Base-by-base conservation (phyloP, 37 sponge, comb jelly and placozoan genomes). In the Geodia barretti region DNA sequence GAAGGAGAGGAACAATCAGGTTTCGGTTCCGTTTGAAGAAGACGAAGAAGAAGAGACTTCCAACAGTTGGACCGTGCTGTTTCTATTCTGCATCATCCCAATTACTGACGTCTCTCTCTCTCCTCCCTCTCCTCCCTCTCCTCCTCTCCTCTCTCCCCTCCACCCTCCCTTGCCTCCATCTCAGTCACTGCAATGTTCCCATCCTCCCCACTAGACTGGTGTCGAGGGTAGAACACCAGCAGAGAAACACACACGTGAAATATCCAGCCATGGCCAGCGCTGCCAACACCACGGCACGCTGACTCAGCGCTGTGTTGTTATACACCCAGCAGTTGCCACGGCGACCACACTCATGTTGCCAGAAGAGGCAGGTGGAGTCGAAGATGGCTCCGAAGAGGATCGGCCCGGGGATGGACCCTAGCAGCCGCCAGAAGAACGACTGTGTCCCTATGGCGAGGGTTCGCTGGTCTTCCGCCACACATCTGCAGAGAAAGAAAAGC, bases 271-370 rank as follows among this genome's bases (percentile, higher is more conserved):
- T 29, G 11, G 70, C 81, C 4, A 62, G 20, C 20, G 60, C 25
- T 1, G 72, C 54, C 8, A 80, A 21, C 8, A 41, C 41, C 29
- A 80, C 47, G 11, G 88, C 76, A 8, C 75, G 24, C 3, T 60
- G 0, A 39, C 90, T 85, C 31, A 92, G 41, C 26, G 20, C 3
- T 37, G 31, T 30, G 76, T 88, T 87, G 74, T 84, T 59, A 61
- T 88, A 88, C 36, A 87, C 82, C 88, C 89, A 92, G 78, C 93
- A 92, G 79, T 92, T 84, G 2, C 89, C 93, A 0, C 68, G 67
- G 39, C 38, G 24, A 26, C 85, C 78, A 67, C 89, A 88, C 41
- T 87, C 74, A 30, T 81, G 30, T 42, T 81, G 76, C 89, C 85
- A 88, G 60, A 78, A 73, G 34, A 65, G 23, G 66, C 93, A 92